Base-by-base conservation (phyloP, 1,140 invertebrate genomes). In the Papilio xuthus region DNA sequence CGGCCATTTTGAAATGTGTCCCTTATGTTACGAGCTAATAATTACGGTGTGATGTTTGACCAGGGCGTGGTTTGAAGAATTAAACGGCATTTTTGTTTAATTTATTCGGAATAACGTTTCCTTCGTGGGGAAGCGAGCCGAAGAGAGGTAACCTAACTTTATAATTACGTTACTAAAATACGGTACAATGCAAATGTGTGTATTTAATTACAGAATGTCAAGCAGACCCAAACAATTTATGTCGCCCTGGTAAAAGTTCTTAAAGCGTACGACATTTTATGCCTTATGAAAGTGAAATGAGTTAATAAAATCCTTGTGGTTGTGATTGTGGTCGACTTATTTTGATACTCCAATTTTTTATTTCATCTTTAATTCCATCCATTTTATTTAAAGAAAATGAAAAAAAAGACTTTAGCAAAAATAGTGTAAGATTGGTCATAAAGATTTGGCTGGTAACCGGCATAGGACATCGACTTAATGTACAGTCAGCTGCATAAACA, bases 251-350 rank as follows among this genome's bases (percentile, higher is more conserved):
- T 85, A 80, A 74, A 79, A 81, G 80, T 81, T 81, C 80, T 81
- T 69, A 79, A 80, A 82, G 75, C 79, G 78, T 41, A 50, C 80
- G 76, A 79, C 83, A 80, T 80, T 86, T 82, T 80, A 78, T 82
- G 78, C 75, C 78, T 84, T 80, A 79, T 86, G 81, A 88, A 88
- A 88, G 85, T 86, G 82, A 88, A 84, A 86, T 84, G 82, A 85
- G 82, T 37, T 37, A 37, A 37, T n/a, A 72, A 77, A 83, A 86
- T 83, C 82, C 78, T 26, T 44, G 72, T 37, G 32, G 23, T 23
- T 73, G 42, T 32, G 32, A 6, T 32, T 32, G n/a, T n/a, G n/a
- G n/a, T n/a, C n/a, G n/a, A n/a, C 6, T 32, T 32, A 32, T 32
- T 32, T 32, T 32, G 32, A 32, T 3, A 32, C 2, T 32, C 2